These are phyloP conservation scores for Rhogogaster chlorosoma DNA, from an alignment of 2,888 invertebrate genomes.

Conservation along the genomic window DNA sequence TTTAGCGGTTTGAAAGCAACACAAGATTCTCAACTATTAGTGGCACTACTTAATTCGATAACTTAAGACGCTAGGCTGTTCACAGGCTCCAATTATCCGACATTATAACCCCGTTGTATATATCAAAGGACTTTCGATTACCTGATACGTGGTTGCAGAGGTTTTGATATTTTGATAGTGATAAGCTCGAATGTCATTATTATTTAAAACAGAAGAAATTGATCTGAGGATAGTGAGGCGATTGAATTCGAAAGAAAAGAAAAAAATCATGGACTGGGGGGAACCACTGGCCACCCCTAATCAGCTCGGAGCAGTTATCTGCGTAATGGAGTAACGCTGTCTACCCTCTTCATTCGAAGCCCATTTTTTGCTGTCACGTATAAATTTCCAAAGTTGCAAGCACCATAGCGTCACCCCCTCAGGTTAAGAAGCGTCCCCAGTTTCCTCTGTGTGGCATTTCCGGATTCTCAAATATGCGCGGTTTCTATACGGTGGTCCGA, in stretches of 20 bases:
- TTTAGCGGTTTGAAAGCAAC: constrained; percentile 14
- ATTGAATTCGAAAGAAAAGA: not conserved
- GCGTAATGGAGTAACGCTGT: constrained; percentile 39
- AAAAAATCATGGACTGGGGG: not conserved
- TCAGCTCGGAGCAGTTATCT: constrained; percentile 31
- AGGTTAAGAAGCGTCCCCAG: not conserved
- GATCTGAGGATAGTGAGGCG: not conserved
- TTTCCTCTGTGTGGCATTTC: constrained; percentile 14
- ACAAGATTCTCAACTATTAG: constrained; percentile 23
- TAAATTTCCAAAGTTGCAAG: constrained; percentile 5
- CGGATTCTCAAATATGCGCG: constrained; percentile 38
- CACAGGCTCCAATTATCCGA: not conserved
- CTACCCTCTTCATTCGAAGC: not conserved
- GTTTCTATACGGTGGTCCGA: constrained; percentile 14
- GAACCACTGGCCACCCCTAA: not conserved
- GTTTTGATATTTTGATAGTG: not conserved
- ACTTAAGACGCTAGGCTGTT: not conserved
- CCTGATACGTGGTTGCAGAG: not conserved
- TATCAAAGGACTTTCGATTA: constrained; percentile 8
- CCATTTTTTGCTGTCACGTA: constrained; percentile 19
- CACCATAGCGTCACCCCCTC: constrained; percentile 4
- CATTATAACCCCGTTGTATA: not conserved
- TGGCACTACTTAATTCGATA: constrained; percentile 25
- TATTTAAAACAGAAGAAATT: not conserved
- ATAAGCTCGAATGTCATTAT: not conserved